Base-by-base conservation (phyloP, 2,113 vertebrate species). In the Delphinus delphis region DNA sequence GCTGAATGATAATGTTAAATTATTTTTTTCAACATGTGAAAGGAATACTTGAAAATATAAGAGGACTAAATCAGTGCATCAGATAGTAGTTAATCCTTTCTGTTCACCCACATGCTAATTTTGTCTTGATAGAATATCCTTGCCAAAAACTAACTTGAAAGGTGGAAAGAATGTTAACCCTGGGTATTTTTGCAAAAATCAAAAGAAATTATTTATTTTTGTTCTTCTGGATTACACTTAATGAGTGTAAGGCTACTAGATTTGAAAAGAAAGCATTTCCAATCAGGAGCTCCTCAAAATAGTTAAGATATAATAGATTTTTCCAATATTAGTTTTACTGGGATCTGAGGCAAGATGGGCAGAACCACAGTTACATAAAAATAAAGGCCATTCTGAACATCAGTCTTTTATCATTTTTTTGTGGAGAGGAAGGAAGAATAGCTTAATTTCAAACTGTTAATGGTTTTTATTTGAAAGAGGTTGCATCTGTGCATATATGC, bases 1-100 rank as follows among this genome's bases (percentile, higher is more conserved):
- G 71, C 89, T 97, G 70, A 97, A 88, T 96, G 80, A 92, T 94
- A 38, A 94, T 73, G 83, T 87, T 97, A 96, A 83, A 90, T 93
- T 94, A 85, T 93, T 93, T 31, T 92, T 47, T 71, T 38, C 80
- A 90, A 23, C 60, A 82, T 6, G 0, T 0, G 4, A 96, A 95
- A 97, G 91, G 77, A 98, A 70, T 97, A 96, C 93, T 97, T 98
- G 98, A 97, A 98, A 96, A 96, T 36, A 38, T 0, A 0, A 65
- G 86, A 97, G 8, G 28, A 90, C 79, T 93, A 93, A 94, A 53
- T 38, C 73, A 55, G 17, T 31, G 65, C n/a, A 83, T 73, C 88
- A 79, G 73, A 82, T 73, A 87, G 71, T n/a, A 28, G 5, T 71
- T 67, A 70, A 85, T 65, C 50, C 3, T 97, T 96, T 79, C 1